Evolutionary conservation across 2,797 vertebrate species (phyloP).

Genomic region (Spinus pinus): DNA sequence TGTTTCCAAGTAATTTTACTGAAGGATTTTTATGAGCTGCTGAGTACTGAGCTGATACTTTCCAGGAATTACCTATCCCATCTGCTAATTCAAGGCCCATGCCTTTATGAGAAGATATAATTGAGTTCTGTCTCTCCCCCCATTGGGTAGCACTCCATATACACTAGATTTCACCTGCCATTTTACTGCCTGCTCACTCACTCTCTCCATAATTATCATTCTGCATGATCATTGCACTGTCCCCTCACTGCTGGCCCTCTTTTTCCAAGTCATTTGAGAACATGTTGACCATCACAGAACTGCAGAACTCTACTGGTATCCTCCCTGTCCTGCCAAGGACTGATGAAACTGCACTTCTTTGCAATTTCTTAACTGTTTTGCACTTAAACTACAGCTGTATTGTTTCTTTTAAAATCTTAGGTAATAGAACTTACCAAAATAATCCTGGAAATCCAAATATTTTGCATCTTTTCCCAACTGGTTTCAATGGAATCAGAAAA

Average conservation of each 20-base stretch:
- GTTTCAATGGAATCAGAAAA: not conserved
- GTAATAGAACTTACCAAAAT: not conserved
- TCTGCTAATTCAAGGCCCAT: not conserved
- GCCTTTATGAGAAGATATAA: not conserved
- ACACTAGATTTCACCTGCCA: not conserved
- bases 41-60: not conserved
- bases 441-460: not conserved
- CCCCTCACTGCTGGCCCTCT: not conserved
- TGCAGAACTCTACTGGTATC: not conserved
- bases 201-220: not conserved
- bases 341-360: not conserved
- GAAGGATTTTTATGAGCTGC: not conserved
- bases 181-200: not conserved
- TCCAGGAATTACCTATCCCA: not conserved
- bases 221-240: not conserved
- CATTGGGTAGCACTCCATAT: not conserved
- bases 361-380: not conserved
- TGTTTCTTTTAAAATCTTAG: not conserved
- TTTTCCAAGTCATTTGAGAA: not conserved
- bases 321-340: not conserved
- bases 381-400: not conserved
- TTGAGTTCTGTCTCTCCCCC: not conserved
- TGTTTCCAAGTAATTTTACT: not conserved
- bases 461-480: not conserved
- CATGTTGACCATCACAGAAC: rapidly evolving